phyloP scores from a whole-genome alignment of 2,888 invertebrate genomes.

The Tuta absoluta region DNA sequence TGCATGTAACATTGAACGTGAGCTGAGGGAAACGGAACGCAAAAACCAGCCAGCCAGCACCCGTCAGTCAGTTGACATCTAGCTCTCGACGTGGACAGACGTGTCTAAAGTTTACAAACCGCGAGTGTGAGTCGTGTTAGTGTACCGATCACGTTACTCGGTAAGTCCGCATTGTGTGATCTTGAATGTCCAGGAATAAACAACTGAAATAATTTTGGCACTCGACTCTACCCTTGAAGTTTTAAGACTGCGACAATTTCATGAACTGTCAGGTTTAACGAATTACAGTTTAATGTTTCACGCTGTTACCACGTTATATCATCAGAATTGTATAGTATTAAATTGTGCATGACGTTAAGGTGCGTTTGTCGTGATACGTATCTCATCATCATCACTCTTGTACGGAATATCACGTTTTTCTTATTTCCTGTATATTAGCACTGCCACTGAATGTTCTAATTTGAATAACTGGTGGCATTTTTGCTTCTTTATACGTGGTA shows the following conservation, averaged over 20 bases:
- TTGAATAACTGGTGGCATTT: slow-evolving; percentile 12
- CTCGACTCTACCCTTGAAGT: slow-evolving; percentile 60
- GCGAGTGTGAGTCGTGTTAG: slow-evolving; percentile 63
- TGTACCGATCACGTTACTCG: slow-evolving; percentile 49
- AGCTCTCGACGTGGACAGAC: slow-evolving; percentile 48
- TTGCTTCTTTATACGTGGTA: neutral
- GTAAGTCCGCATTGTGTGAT: slow-evolving; percentile 59
- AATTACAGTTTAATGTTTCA: neutral
- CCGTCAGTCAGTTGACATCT: slow-evolving; percentile 61
- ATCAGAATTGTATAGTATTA: neutral
- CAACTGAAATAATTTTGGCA: slow-evolving; percentile 56
- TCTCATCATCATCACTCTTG: slow-evolving; percentile 4
- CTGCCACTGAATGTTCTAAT: slow-evolving; percentile 6
- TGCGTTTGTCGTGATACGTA: slow-evolving; percentile 1
- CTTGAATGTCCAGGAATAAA: slow-evolving; percentile 68
- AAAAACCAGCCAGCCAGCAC: neutral
- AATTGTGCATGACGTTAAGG: neutral
- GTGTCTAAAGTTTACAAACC: slow-evolving; percentile 37
- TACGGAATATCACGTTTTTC: slow-evolving; percentile 13
- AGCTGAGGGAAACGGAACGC: slow-evolving; percentile 31
- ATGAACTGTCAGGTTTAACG: slow-evolving; percentile 38
- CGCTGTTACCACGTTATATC: neutral
- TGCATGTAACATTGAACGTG: slow-evolving; percentile 22
- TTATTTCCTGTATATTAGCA: slow-evolving; percentile 19
- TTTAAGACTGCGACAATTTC: slow-evolving; percentile 30